Percentiles rank a stretch among this genome's conserved stretches.
phyloP scores from a whole-genome alignment of 2,888 invertebrate genomes.

The Chymomyza procnemis region DNA sequence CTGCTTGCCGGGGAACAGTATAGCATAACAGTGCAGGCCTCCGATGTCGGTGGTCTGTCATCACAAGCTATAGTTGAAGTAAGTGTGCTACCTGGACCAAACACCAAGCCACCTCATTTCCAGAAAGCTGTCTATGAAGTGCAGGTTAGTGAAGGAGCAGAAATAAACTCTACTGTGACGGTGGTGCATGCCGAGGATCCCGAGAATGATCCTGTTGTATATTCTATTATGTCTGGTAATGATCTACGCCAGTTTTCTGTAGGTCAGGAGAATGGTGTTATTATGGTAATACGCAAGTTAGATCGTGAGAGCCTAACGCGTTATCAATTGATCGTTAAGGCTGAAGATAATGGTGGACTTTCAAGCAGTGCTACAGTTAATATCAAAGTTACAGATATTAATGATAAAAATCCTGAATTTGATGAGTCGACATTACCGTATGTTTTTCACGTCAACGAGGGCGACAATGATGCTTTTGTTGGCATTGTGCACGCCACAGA shows the following conservation, averaged over 20 bases:
- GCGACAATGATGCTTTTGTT: constrained; percentile 81
- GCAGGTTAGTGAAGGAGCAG: constrained; percentile 92
- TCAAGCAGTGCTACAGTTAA: constrained; percentile 91
- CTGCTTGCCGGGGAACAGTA: constrained; percentile 92
- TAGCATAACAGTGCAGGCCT: constrained; percentile 91
- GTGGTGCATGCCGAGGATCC: constrained; percentile 92
- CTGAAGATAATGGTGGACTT: constrained; percentile 90
- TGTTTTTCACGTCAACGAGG: constrained; percentile 89
- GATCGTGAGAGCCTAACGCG: constrained; percentile 93
- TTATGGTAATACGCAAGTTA: constrained; percentile 89
- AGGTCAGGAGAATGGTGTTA: constrained; percentile 91
- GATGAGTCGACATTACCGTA: constrained; percentile 86
- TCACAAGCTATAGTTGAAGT: constrained; percentile 93
- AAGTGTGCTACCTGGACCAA: constrained; percentile 89
- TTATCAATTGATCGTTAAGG: constrained; percentile 91
- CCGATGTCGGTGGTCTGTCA: constrained; percentile 88
- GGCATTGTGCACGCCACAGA: constrained; percentile 92
- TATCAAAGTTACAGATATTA: constrained; percentile 93
- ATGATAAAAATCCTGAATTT: constrained; percentile 94
- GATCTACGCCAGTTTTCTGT: constrained; percentile 92
- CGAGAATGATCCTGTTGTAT: constrained; percentile 91
- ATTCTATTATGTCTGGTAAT: constrained; percentile 92
- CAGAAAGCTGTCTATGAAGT: constrained; percentile 90
- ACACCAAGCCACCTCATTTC: constrained; percentile 89
- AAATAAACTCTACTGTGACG: constrained; percentile 90